Base-by-base conservation (phyloP, 1,140 invertebrate genomes). In the Rhyacophila brunnea region DNA sequence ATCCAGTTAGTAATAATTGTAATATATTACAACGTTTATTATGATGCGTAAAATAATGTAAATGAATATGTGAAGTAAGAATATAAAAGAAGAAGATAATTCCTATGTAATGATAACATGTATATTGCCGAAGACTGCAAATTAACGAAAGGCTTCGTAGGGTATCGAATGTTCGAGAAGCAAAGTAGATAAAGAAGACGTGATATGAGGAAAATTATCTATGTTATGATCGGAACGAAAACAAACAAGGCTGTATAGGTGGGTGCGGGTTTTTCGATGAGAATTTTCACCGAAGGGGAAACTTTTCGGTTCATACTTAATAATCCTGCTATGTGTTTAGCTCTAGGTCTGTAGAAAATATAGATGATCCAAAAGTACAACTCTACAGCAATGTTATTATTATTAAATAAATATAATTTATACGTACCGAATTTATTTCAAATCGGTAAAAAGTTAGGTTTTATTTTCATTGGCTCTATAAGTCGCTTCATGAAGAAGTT, bases 301-400 rank as follows among this genome's bases (percentile, higher is more conserved):
- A 60, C 51, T 60, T 60, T 60, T 60, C 32, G 45, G 38, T 60
- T 55, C 52, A 49, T 55, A 55, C 58, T 60, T 54, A 47, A 60
- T 60, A 60, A 60, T 60, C 58, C 58, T 28, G 10, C 18, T 49
- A 51, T 54, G 52, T 54, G 58, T 28, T 50, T 40, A 59, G 57
- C 34, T 18, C 32, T 46, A 28, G 4, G 23, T 14, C 17, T 5
- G 4, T 5, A 11, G n/a, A 11, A 17, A 11, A 13, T 42, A 14
- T 42, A 28, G 23, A 28, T 42, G 17, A 42, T 42, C 40, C n/a
- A 42, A 14, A 42, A 42, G 40, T 14, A 5, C 11, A 42, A 42
- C n/a, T 14, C n/a, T 42, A 5, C 17, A 36, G n/a, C 34, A 36
- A 36, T 36, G 34, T 36, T 9, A 36, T 36, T n/a, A 36, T n/a